Evolutionary conservation across 2,888 invertebrate genomes (phyloP).

Genomic region (Cryptocephalus primarius): DNA sequence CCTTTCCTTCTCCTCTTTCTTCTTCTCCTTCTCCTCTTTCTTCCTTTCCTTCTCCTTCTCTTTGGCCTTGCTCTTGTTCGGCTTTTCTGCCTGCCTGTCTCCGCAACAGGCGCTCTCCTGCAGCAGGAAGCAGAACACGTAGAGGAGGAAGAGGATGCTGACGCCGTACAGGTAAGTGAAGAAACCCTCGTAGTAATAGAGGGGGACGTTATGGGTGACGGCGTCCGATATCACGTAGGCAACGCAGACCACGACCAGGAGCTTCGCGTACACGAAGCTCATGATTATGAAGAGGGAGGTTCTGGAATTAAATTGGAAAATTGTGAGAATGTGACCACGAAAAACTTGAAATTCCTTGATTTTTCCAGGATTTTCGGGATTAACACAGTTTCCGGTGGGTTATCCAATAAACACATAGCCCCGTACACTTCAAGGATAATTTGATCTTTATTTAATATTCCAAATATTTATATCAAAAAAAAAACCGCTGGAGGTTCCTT

Average conservation of each 20-base stretch:
- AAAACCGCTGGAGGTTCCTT: too few species aligned
- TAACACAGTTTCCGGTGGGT: too few species aligned
- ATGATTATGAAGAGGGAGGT: slow-evolving; percentile 90
- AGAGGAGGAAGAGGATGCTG: slow-evolving; percentile 85
- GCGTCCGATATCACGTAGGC: slow-evolving; percentile 93
- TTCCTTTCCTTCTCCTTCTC: slow-evolving; percentile 43
- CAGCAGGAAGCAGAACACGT: slow-evolving; percentile 88
- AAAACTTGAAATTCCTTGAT: too few species aligned
- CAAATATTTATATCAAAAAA: too few species aligned
- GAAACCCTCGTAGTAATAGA: slow-evolving; percentile 90
- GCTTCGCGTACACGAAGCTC: slow-evolving; percentile 92
- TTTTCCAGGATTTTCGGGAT: too few species aligned
- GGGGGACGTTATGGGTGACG: slow-evolving; percentile 82
- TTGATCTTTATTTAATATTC: too few species aligned
- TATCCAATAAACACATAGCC: too few species aligned
- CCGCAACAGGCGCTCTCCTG: slow-evolving; percentile 82
- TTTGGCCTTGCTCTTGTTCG: slow-evolving; percentile 39
- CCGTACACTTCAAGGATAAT: too few species aligned
- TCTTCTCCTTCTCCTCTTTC: slow-evolving; percentile 37
- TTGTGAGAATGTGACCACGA: too few species aligned
- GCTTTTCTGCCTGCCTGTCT: slow-evolving; percentile 38
- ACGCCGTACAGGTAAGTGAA: slow-evolving; percentile 89
- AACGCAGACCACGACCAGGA: slow-evolving; percentile 85
- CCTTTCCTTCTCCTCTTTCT: slow-evolving; percentile 34
- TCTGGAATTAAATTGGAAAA: slow-evolving; percentile 45